These are phyloP conservation scores for Drosophila setifemur DNA, from an alignment of 1,140 invertebrate genomes.

Conservation along the genomic window DNA sequence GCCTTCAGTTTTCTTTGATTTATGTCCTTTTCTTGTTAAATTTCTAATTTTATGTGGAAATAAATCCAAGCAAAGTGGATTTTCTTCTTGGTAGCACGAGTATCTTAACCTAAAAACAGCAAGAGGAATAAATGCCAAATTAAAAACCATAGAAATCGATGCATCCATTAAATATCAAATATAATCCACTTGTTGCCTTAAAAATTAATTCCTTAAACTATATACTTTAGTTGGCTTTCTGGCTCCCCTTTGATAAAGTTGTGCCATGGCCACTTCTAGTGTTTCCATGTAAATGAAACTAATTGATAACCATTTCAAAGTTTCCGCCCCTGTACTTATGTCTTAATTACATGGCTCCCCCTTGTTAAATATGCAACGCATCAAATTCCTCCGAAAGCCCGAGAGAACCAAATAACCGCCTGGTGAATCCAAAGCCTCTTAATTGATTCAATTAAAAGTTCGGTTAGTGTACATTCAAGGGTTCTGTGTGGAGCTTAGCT, in stretches of 20 bases:
- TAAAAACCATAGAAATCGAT: too few species aligned
- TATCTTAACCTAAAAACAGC: too few species aligned
- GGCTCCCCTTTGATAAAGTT: not conserved
- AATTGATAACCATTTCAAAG: conserved; percentile 43
- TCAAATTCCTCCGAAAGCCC: conserved; percentile 21
- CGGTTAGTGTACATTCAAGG: conserved; percentile 6
- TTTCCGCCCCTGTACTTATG: conserved; percentile 4
- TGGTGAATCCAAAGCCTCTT: not conserved
- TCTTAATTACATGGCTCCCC: conserved; percentile 30
- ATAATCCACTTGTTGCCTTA: not conserved
- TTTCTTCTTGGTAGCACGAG: too few species aligned
- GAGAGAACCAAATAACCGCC: not conserved
- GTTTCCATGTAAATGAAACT: conserved; percentile 9
- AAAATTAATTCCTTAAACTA: not conserved
- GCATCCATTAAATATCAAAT: too few species aligned
- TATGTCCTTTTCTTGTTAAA: not conserved
- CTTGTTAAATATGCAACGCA: conserved; percentile 38
- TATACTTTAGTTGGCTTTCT: not conserved
- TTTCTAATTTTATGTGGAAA: not conserved
- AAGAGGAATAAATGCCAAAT: too few species aligned
- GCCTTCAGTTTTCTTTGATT: not conserved
- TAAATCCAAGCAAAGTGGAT: too few species aligned
- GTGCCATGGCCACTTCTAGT: conserved; percentile 3
- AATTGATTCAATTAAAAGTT: conserved; percentile 48
- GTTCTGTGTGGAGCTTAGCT: not conserved